Percentiles rank a stretch among this genome's conserved stretches.
Evolutionary conservation across 37 sponge, comb jelly and placozoan species (phyloP).

Genomic region (Geodia barretti): DNA sequence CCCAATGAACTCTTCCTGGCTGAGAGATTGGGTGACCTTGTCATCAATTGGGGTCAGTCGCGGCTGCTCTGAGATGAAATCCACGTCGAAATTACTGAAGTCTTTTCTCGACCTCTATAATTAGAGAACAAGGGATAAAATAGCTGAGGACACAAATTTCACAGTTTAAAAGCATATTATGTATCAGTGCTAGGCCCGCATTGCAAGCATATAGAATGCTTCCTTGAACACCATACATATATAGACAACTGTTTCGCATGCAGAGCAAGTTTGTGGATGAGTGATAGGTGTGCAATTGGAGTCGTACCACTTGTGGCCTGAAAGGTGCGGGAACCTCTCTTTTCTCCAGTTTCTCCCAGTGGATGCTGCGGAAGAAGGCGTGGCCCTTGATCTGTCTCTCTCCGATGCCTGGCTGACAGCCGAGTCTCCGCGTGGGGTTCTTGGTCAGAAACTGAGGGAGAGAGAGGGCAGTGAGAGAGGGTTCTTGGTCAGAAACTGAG

Average conservation of each 20-base stretch:
- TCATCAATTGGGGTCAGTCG: slow-evolving; percentile 65
- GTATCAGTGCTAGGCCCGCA: not conserved
- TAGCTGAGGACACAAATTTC: not conserved
- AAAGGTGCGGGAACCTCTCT: slow-evolving; percentile 85
- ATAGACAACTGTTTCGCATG: too few relatives aligned
- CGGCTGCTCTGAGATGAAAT: slow-evolving; percentile 80
- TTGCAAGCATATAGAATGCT: too few relatives aligned
- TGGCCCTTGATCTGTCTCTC: slow-evolving; percentile 88
- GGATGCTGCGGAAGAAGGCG: slow-evolving; percentile 90
- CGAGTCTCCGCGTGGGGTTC: slow-evolving; percentile 80
- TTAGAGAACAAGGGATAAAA: not conserved
- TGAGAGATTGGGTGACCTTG: slow-evolving; percentile 24
- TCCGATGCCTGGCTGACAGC: slow-evolving; percentile 88
- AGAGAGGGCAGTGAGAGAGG: slow-evolving; percentile 29
- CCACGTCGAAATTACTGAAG: slow-evolving; percentile 88
- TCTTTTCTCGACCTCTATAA: slow-evolving; percentile 82
- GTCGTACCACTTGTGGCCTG: slow-evolving; percentile 94
- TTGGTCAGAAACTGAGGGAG: slow-evolving; percentile 81
- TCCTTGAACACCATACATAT: not conserved
- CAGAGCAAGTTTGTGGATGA: too few relatives aligned
- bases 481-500: slow-evolving; percentile 91
- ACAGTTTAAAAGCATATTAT: not conserved
- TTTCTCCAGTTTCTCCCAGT: slow-evolving; percentile 89
- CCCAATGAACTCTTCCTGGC: slow-evolving; percentile 82
- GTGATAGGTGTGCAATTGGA: too few relatives aligned